A percentile compares a stretch with the other conserved stretches of the same genome.
phyloP scores from a whole-genome alignment of 2,888 invertebrate species.

The Adelognathus sp. region DNA sequence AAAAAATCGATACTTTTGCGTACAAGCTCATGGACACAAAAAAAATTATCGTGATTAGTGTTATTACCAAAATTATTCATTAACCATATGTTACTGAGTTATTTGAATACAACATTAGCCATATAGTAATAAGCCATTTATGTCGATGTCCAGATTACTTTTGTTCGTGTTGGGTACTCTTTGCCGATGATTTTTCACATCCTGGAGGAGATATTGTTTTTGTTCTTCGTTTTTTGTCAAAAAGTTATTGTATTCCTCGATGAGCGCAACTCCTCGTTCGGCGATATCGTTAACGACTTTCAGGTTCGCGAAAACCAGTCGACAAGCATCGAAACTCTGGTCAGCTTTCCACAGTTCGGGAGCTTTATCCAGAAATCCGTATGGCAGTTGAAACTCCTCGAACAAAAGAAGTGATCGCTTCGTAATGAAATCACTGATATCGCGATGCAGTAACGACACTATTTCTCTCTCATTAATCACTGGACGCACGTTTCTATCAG shows the following conservation, averaged over 20 bases:
- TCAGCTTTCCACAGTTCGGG: conserved; percentile 12
- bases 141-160: too few species aligned
- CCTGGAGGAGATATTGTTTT: too few species aligned
- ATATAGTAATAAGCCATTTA: too few species aligned
- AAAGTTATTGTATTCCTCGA: conserved; percentile 14
- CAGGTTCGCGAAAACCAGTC: not conserved
- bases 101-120: too few species aligned
- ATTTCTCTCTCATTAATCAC: not conserved
- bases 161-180: too few species aligned
- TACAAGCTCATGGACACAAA: too few species aligned
- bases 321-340: conserved; percentile 10
- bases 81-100: too few species aligned
- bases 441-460: not conserved
- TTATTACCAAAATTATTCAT: too few species aligned
- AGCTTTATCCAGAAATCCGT: conserved; percentile 21
- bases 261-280: conserved; percentile 25
- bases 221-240: not conserved
- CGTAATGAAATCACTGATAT: conserved; percentile 37
- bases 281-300: conserved; percentile 31
- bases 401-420: conserved; percentile 19
- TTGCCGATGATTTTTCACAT: too few species aligned
- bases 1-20: too few species aligned
- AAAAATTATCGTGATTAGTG: too few species aligned
- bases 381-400: conserved; percentile 25
- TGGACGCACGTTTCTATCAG: not conserved